phyloP scores from a whole-genome alignment of 2,797 vertebrate genomes.

The Menidia menidia region DNA sequence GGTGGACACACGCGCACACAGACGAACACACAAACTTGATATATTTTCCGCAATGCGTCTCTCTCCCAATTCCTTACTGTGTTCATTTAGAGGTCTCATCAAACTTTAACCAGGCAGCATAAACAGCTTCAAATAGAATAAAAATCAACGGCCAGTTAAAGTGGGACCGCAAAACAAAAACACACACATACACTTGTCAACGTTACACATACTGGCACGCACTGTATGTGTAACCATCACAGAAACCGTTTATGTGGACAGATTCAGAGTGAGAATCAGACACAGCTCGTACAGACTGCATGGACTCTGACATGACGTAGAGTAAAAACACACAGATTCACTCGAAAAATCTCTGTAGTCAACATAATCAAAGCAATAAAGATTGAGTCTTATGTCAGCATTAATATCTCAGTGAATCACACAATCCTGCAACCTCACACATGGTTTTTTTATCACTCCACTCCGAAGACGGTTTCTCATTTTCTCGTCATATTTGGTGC shows the following conservation, averaged over 20 bases:
- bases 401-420: not conserved
- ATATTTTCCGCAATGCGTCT: conserved; percentile 75
- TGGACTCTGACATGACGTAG: not conserved
- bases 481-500: conserved; percentile 9
- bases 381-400: conserved; percentile 13
- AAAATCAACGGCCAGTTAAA: conserved; percentile 58
- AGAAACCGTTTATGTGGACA: not conserved
- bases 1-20: conserved; percentile 13
- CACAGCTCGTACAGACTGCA: not conserved
- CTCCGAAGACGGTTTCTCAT: conserved; percentile 18
- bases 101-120: conserved; percentile 79
- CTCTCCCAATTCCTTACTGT: conserved; percentile 62
- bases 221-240: conserved; percentile 7
- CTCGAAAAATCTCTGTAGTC: conserved; percentile 5
- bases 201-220: not conserved
- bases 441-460: conserved; percentile 24
- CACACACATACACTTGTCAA: conserved; percentile 16
- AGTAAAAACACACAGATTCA: not conserved
- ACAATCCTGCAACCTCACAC: not conserved
- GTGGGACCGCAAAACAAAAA: conserved; percentile 22
- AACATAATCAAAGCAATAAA: conserved; percentile 1
- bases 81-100: conserved; percentile 78
- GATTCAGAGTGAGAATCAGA: not conserved
- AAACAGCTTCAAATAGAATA: conserved; percentile 80
- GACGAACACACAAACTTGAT: conserved; percentile 33